Evolutionary conservation across 1,140 invertebrate species (phyloP).

Genomic region (Kradibia gibbosae): DNA sequence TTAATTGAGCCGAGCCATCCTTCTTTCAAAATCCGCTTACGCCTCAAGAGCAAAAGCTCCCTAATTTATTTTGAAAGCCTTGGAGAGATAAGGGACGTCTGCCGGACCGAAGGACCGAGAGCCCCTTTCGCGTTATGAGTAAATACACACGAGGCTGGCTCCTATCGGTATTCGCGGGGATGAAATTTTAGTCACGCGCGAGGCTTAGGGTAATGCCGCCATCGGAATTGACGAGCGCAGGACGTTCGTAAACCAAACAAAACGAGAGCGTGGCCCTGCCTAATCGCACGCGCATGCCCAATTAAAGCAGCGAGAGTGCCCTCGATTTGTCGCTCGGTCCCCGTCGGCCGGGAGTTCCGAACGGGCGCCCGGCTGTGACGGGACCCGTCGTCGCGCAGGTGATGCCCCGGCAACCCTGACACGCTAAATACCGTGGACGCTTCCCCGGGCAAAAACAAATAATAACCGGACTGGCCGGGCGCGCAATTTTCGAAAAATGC

Average conservation of each 20-base stretch:
- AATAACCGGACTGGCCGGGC: constrained; percentile 57
- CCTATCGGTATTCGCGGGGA: not conserved
- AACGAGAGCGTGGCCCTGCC: not conserved
- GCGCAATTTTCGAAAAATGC: constrained; percentile 70
- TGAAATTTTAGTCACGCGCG: constrained; percentile 24
- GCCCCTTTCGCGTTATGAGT: not conserved
- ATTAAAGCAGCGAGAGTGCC: not conserved
- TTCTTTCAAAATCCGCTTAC: not conserved
- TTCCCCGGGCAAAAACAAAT: constrained; percentile 70
- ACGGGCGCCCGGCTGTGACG: constrained; percentile 46
- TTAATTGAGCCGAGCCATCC: not conserved
- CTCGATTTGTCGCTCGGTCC: not conserved
- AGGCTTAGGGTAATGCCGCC: not conserved
- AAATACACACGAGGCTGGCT: not conserved
- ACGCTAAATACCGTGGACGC: constrained; percentile 65
- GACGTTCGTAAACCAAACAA: constrained; percentile 34
- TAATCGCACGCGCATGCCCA: not conserved
- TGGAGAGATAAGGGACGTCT: not conserved
- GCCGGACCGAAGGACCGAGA: not conserved
- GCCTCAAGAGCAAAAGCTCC: not conserved
- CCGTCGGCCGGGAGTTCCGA: not conserved
- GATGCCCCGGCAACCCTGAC: constrained; percentile 60
- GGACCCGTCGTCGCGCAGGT: constrained; percentile 56
- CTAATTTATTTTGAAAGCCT: not conserved
- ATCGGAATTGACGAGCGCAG: not conserved